Base-by-base conservation (phyloP, 2,888 invertebrate species). In the Cyrtodaria siliqua region DNA sequence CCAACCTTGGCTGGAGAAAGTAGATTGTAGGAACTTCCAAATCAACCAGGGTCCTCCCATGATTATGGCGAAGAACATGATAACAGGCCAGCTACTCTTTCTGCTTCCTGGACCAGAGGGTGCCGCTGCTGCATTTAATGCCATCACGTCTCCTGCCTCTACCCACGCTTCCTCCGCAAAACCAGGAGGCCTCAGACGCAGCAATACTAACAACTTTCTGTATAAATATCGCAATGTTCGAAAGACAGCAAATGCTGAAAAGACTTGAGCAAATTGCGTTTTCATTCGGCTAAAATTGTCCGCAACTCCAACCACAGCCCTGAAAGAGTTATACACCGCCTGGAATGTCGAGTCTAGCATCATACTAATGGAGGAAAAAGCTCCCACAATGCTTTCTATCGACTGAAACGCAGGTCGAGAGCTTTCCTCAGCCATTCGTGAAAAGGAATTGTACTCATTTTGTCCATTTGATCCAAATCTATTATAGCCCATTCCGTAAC, bases 271-370 rank as follows among this genome's bases (percentile, higher is more conserved):
- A 88, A 99, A 96, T 86, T 98, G 95, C 2, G 96, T 95, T 76
- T 96, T 95, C 71, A 99, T 93, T 55, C 96, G 94, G 2, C 97
- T 96, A 91, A 99, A 96, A 93, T 99, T 98, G 84, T 99, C 98
- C 8, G 98, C 98, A 1, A 99, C 98, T 72, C 98, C 97, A 60
- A 99, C 94, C 81, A 99, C 97, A 61, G 99, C 99, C 87, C 97
- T 95, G 92, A 99, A 99, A 0, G 99, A 98, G 92, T 97, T 98
- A 23, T 98, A 97, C 89, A 99, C 95, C 2, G 99, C 98, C 91
- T 97, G 97, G 93, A 98, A 98, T 52, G 99, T 98, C 24, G 98
- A 98, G 90, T 99, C 99, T 67, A 99, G 93, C 97, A 99, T 98
- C 95, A 98, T 97, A 2, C 98, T 97, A 2, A 99, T 95, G 61